These are phyloP conservation scores for Karalla daura DNA, from an alignment of 2,797 vertebrate genomes.

Conservation along the genomic window DNA sequence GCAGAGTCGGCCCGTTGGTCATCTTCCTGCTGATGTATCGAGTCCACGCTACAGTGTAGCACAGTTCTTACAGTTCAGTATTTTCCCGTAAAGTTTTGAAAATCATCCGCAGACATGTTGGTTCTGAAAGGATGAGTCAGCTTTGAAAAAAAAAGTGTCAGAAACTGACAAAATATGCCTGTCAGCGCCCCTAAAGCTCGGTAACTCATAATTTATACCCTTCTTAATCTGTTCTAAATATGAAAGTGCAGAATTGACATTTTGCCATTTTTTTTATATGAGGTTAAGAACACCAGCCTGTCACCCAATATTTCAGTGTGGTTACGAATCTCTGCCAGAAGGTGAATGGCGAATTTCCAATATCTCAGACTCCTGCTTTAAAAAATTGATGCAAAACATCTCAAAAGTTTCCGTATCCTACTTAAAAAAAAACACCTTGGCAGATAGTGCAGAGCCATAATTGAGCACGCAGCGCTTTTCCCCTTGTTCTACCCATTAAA, in stretches of 20 bases:
- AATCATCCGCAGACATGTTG: neutral
- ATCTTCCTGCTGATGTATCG: neutral
- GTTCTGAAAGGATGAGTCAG: neutral
- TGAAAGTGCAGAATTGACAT: neutral
- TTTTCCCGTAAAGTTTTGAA: neutral
- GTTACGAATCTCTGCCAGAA: neutral
- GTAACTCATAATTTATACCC: neutral
- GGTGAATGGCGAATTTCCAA: neutral
- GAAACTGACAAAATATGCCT: neutral
- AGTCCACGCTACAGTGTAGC: neutral
- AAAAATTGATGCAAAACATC: neutral
- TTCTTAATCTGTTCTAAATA: neutral
- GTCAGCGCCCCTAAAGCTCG: neutral
- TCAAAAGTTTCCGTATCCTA: neutral
- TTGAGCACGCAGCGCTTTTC: slow-evolving; percentile 7
- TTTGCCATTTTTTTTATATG: neutral
- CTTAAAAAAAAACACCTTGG: neutral
- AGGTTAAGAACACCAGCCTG: neutral
- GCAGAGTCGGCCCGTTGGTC: too few species aligned
- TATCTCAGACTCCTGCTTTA: neutral
- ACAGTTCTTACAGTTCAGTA: neutral
- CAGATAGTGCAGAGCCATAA: slow-evolving; percentile 5
- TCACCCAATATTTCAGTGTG: neutral
- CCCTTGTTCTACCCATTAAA: slow-evolving; percentile 1
- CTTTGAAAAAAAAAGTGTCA: neutral